Conservation (phyloP, 2,888 invertebrate species). For the Peribatodes rhomboidaria region DNA sequence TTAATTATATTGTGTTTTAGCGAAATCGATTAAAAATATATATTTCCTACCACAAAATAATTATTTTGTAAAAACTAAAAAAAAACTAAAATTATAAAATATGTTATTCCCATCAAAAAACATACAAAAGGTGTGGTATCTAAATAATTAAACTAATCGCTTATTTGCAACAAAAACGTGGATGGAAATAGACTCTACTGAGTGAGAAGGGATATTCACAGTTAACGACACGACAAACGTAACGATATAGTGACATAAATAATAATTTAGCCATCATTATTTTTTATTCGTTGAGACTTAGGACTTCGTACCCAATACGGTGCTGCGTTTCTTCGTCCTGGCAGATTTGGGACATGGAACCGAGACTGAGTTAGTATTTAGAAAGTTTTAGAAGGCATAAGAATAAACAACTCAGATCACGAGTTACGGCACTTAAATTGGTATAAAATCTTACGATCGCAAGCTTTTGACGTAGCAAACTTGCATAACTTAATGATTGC, state of each 20-base stretch:
- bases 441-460: too few species aligned
- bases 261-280: background rate
- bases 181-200: constrained; percentile 16
- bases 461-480: too few species aligned
- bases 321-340: too few species aligned
- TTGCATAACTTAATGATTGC: too few species aligned
- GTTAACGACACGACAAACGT: background rate
- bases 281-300: background rate
- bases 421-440: too few species aligned
- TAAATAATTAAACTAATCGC: constrained; percentile 38
- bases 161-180: constrained; percentile 20
- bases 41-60: background rate
- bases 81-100: background rate
- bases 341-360: too few species aligned
- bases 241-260: background rate
- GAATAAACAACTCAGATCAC: too few species aligned
- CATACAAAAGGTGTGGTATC: constrained; percentile 17
- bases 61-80: background rate
- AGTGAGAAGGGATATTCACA: background rate
- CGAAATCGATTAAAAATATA: background rate
- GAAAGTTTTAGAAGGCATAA: too few species aligned
- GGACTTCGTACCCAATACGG: too few species aligned
- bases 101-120: background rate
- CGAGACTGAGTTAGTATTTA: too few species aligned
- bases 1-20: background rate